Evolutionary conservation across 1,140 invertebrate genomes (phyloP).

Genomic region (Zaprionus capensis): DNA sequence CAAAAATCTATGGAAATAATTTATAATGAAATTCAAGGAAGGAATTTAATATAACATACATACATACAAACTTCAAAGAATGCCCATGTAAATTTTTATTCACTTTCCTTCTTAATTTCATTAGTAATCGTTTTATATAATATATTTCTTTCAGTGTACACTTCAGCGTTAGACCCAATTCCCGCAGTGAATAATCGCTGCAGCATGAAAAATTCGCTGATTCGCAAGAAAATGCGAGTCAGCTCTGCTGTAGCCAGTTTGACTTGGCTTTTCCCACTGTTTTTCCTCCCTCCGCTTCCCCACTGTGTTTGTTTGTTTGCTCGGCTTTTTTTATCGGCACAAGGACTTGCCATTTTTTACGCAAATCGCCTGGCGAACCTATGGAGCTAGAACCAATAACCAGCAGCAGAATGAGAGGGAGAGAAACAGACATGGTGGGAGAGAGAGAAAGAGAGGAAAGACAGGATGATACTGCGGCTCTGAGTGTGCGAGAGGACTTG

Average conservation of each 20-base stretch:
- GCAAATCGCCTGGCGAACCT: constrained; percentile 64
- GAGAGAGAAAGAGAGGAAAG: not conserved
- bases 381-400: constrained; percentile 63
- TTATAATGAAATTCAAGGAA: no score
- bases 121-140: not conserved
- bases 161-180: constrained; percentile 24
- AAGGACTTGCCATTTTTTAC: constrained; percentile 75
- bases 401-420: constrained; percentile 3
- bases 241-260: constrained; percentile 8
- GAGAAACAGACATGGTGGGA: not conserved
- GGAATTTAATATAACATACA: no score
- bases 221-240: constrained; percentile 64
- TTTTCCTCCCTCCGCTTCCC: constrained; percentile 33
- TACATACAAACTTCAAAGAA: no score
- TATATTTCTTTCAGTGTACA: constrained; percentile 51
- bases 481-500: constrained; percentile 58
- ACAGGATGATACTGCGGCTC: constrained; percentile 10
- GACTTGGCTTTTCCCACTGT: constrained; percentile 14
- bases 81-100: no score
- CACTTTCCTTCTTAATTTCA: not conserved
- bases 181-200: constrained; percentile 73
- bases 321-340: constrained; percentile 60
- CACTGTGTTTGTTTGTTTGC: constrained; percentile 54
- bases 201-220: constrained; percentile 81
- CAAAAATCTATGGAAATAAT: no score